Percentiles rank a stretch among this genome's conserved stretches.
phyloP scores from a whole-genome alignment of 1,140 invertebrate species.

The Papilio glaucus region DNA sequence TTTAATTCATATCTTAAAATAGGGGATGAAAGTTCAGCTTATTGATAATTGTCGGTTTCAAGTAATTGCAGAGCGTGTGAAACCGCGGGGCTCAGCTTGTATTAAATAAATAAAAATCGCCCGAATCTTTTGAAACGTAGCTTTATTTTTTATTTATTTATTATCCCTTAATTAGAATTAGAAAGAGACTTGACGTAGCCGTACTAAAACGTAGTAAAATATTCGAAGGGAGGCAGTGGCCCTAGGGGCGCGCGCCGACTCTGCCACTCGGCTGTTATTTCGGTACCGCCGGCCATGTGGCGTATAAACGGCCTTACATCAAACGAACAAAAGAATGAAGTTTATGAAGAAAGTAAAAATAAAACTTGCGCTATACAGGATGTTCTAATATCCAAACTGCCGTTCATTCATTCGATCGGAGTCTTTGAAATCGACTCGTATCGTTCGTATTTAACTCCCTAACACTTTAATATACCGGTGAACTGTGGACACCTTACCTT shows the following conservation, averaged over 20 bases:
- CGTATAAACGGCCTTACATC: constrained; percentile 63
- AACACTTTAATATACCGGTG: too few relatives aligned
- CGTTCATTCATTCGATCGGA: constrained; percentile 18
- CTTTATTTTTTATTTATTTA: not conserved
- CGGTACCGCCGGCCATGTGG: constrained; percentile 65
- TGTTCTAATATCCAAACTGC: constrained; percentile 34
- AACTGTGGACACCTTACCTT: too few relatives aligned
- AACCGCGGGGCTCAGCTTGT: too few relatives aligned
- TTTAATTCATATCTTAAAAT: too few relatives aligned
- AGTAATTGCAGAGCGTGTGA: too few relatives aligned
- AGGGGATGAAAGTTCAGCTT: too few relatives aligned
- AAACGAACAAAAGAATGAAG: constrained; percentile 77
- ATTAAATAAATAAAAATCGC: too few relatives aligned
- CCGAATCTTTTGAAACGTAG: too few relatives aligned
- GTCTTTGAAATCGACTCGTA: too few relatives aligned
- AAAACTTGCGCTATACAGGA: constrained; percentile 56
- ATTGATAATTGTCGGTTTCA: too few relatives aligned
- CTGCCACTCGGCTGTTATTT: constrained; percentile 59
- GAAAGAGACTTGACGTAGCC: not conserved
- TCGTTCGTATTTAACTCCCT: too few relatives aligned
- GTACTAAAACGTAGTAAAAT: not conserved
- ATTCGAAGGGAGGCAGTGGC: not conserved
- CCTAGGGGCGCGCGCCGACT: constrained; percentile 31
- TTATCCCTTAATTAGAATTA: not conserved
- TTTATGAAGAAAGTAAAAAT: constrained; percentile 75